Conservation (phyloP, 2,888 invertebrate genomes). For the Brachyptera putata region DNA sequence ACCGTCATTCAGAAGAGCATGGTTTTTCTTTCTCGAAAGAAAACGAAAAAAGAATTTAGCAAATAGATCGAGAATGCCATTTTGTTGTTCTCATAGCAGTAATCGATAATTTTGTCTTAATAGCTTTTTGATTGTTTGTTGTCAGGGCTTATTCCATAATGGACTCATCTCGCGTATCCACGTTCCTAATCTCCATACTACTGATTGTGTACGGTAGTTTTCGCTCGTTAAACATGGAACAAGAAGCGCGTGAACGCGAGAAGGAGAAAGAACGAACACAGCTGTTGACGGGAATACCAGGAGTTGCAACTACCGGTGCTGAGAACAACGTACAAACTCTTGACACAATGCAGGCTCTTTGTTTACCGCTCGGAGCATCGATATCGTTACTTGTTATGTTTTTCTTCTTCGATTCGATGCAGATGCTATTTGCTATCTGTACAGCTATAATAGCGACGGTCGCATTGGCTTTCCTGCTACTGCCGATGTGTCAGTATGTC, state of each 20-base stretch:
- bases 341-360: conserved; percentile 95
- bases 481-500: conserved; percentile 97
- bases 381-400: conserved; percentile 96
- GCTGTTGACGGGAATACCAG: conserved; percentile 54
- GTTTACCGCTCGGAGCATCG: conserved; percentile 92
- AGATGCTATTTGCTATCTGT: conserved; percentile 91
- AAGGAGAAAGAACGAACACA: conserved; percentile 71
- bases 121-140: conserved; percentile 28
- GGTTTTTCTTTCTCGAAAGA: too few relatives aligned
- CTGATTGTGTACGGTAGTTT: conserved; percentile 97
- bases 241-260: conserved; percentile 80
- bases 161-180: conserved; percentile 95
- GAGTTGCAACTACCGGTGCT: conserved; percentile 43
- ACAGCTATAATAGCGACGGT: conserved; percentile 97
- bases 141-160: conserved; percentile 89
- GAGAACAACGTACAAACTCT: conserved; percentile 79
- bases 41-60: too few relatives aligned
- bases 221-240: conserved; percentile 91
- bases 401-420: conserved; percentile 98
- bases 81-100: too few relatives aligned
- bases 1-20: too few relatives aligned
- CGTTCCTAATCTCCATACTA: conserved; percentile 94
- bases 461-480: conserved; percentile 89
- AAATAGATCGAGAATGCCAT: too few relatives aligned
- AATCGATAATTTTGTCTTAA: too few relatives aligned